A percentile compares a stretch with the other conserved stretches of the same genome.
These are phyloP conservation scores for Hesperophylax magnus DNA, from an alignment of 1,140 invertebrate genomes.

Conservation along the genomic window DNA sequence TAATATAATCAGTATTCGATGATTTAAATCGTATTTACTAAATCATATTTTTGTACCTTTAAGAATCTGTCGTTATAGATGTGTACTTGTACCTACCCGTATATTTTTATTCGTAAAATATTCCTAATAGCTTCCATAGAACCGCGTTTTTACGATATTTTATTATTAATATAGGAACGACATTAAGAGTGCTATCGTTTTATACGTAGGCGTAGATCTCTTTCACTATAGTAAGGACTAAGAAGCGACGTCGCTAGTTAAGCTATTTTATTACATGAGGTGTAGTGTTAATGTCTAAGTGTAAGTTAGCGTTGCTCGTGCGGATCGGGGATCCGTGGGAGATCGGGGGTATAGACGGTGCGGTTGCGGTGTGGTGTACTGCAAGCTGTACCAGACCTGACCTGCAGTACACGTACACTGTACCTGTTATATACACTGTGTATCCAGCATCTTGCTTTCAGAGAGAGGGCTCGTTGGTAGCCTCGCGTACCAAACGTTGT, in stretches of 20 bases:
- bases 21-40: constrained; percentile 18
- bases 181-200: constrained; percentile 6
- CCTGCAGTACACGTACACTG: too few relatives aligned
- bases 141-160: constrained; percentile 32
- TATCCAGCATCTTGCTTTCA: too few relatives aligned
- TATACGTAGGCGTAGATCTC: constrained; percentile 20
- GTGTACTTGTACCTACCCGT: neutral
- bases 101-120: constrained; percentile 34
- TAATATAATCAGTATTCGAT: constrained; percentile 23
- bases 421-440: too few relatives aligned
- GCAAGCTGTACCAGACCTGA: too few relatives aligned
- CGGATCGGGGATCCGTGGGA: too few relatives aligned
- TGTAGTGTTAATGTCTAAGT: too few relatives aligned
- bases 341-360: too few relatives aligned
- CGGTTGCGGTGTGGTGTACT: neutral
- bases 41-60: constrained; percentile 36
- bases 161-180: constrained; percentile 6
- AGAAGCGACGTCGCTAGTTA: neutral
- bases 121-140: constrained; percentile 37
- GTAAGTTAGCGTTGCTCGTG: too few relatives aligned
- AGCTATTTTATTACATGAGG: neutral
- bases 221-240: neutral
- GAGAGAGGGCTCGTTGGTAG: neutral
- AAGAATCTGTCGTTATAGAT: constrained; percentile 31
- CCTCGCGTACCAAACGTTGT: constrained; percentile 38